phyloP scores from a whole-genome alignment of 2,797 vertebrate genomes.

The Myotis daubentonii region DNA sequence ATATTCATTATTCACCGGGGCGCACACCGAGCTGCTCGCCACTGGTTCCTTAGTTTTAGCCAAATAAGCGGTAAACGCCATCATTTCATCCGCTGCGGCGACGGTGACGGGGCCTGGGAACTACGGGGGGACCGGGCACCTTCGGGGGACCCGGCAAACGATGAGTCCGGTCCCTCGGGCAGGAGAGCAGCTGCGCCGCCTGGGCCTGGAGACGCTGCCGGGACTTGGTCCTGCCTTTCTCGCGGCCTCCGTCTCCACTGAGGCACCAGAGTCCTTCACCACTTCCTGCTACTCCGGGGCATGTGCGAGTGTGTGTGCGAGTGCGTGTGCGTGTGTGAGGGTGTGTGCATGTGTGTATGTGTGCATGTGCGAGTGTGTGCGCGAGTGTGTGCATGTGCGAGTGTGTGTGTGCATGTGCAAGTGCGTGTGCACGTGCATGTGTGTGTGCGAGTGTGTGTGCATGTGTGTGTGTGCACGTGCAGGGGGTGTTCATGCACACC shows the following conservation, averaged over 20 bases:
- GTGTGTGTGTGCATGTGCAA: no score
- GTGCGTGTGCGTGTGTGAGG: no score
- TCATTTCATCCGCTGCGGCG: slow-evolving; percentile 78
- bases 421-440: no score
- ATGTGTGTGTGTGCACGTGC: no score
- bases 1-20: slow-evolving; percentile 84
- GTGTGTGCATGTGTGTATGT: no score
- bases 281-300: fast-evolving
- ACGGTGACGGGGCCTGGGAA: slow-evolving; percentile 74
- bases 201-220: background rate
- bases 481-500: no score
- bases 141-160: background rate
- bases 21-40: slow-evolving; percentile 85
- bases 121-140: background rate
- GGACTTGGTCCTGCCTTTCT: background rate
- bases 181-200: background rate
- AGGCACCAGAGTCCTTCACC: fast-evolving
- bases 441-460: no score
- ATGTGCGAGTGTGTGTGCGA: no score
- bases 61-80: slow-evolving; percentile 85
- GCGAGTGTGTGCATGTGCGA: no score
- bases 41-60: slow-evolving; percentile 85
- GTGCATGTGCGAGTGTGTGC: no score
- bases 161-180: background rate
- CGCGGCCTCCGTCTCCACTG: background rate